Evolutionary conservation across 2,888 invertebrate genomes (phyloP).

Genomic region (Apamea monoglypha): DNA sequence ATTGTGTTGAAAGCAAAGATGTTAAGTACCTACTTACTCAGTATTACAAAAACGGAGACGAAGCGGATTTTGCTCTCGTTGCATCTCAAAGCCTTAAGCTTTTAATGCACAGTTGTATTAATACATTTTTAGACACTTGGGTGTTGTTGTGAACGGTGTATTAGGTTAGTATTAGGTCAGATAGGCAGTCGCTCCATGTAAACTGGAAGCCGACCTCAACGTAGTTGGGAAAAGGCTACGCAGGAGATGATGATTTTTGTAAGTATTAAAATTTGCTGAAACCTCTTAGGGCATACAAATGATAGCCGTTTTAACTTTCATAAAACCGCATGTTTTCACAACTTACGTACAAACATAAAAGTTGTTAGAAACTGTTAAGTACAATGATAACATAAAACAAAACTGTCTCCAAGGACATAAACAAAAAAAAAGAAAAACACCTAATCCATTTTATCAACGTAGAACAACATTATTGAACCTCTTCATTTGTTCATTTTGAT

Average conservation of each 20-base stretch:
- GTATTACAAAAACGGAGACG: neutral
- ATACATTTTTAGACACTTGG: neutral
- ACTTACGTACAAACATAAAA: neutral
- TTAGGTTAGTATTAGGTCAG: neutral
- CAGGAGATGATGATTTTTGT: no score
- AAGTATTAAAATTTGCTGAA: neutral
- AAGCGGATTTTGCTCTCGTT: neutral
- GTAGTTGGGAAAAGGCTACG: no score
- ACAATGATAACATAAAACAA: neutral
- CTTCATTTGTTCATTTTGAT: slow-evolving; percentile 44
- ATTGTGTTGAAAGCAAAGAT: slow-evolving; percentile 33
- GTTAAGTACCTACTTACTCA: neutral
- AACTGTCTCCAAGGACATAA: neutral
- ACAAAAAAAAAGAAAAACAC: neutral
- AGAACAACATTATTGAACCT: neutral
- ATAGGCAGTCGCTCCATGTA: no score
- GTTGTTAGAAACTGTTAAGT: neutral
- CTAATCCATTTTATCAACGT: neutral
- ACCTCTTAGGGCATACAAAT: neutral
- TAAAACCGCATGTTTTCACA: neutral
- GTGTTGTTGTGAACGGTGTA: neutral
- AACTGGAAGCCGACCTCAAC: no score
- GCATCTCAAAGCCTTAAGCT: neutral
- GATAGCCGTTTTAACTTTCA: neutral
- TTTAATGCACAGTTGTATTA: neutral